Conservation (phyloP, 1,140 invertebrate genomes). For the Sarcophaga bullata region DNA sequence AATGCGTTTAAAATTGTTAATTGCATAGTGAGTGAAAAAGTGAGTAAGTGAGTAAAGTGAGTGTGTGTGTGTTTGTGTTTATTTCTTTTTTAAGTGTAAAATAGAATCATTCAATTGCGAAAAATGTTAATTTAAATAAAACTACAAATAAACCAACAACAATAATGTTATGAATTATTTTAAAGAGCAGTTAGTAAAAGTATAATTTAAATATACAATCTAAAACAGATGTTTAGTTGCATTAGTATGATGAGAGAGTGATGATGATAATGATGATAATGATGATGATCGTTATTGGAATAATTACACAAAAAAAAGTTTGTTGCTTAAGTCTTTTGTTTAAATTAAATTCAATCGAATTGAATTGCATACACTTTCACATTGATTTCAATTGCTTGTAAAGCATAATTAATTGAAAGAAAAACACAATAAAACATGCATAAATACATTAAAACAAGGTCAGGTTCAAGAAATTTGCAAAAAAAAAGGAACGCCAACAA, state of each 20-base stretch:
- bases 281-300: neutral
- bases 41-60: neutral
- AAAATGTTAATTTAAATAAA: slow-evolving; percentile 9
- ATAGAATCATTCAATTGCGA: slow-evolving; percentile 6
- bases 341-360: neutral
- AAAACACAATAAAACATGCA: too few species aligned
- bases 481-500: neutral
- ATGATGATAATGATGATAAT: neutral
- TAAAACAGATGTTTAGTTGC: neutral
- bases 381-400: too few species aligned
- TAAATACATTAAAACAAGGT: too few species aligned
- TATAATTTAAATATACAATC: slow-evolving; percentile 6
- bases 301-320: neutral
- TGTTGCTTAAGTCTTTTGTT: slow-evolving; percentile 28
- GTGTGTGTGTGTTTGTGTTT: too few species aligned
- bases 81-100: neutral
- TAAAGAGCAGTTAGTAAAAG: neutral
- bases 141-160: too few species aligned
- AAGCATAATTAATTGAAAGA: too few species aligned
- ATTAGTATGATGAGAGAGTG: neutral
- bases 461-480: neutral
- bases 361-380: neutral
- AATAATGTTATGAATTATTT: too few species aligned
- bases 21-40: neutral
- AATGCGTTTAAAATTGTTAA: slow-evolving; percentile 11